A percentile compares a stretch with the other conserved stretches of the same genome.
Conservation (phyloP, 2,797 vertebrate genomes). For the Mormyrus proboscirostris region DNA sequence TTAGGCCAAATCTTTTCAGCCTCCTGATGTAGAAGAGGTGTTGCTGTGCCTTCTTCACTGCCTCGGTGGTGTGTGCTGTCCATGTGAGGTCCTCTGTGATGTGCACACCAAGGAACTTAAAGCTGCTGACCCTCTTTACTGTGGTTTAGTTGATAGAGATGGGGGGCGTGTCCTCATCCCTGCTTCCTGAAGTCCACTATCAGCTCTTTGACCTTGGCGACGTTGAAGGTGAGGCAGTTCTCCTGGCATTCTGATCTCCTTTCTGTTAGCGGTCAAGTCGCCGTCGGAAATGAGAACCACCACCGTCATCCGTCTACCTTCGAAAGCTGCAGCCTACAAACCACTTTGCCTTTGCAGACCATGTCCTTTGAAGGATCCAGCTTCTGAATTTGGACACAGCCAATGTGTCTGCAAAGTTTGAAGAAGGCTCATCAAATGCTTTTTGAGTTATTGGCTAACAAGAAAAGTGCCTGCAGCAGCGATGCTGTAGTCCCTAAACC, state of each 20-base stretch:
- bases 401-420: not conserved
- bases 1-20: not conserved
- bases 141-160: not conserved
- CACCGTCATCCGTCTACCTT: not conserved
- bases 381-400: not conserved
- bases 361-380: not conserved
- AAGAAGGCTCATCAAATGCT: not conserved
- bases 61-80: not conserved
- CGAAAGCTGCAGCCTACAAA: not conserved
- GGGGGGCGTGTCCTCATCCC: not conserved
- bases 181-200: not conserved
- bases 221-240: not conserved
- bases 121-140: not conserved
- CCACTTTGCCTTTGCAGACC: not conserved
- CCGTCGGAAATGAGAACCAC: not conserved
- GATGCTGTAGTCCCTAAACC: not conserved
- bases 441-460: not conserved
- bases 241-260: not conserved
- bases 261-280: not conserved
- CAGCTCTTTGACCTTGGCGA: not conserved
- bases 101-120: not conserved
- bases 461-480: not conserved
- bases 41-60: not conserved
- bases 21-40: not conserved
- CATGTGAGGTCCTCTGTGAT: not conserved